phyloP scores from a whole-genome alignment of 2,797 vertebrate genomes.

The Knipowitschia caucasica region DNA sequence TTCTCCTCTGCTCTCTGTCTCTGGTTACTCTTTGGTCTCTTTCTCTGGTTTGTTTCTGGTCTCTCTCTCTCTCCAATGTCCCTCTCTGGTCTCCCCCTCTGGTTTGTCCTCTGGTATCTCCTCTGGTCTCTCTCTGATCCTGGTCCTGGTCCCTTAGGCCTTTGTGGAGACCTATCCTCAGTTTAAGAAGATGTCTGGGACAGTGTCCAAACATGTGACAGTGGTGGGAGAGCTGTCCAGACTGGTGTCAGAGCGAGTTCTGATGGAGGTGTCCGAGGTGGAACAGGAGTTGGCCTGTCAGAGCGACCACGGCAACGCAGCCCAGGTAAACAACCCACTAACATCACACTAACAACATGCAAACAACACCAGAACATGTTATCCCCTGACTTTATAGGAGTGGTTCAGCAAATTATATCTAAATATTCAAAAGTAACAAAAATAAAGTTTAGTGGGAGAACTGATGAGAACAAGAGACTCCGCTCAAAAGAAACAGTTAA shows the following conservation, averaged over 20 bases:
- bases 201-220: slow-evolving; percentile 94
- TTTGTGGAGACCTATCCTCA: slow-evolving; percentile 98
- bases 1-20: background rate
- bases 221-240: slow-evolving; percentile 94
- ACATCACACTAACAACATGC: background rate
- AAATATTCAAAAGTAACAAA: too few relatives aligned
- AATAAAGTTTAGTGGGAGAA: too few relatives aligned
- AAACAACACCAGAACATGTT: background rate
- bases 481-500: too few relatives aligned
- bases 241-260: slow-evolving; percentile 84
- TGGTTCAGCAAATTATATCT: too few relatives aligned
- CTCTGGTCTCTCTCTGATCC: too few relatives aligned
- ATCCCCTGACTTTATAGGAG: too few relatives aligned
- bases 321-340: slow-evolving; percentile 80
- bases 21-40: background rate
- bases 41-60: background rate
- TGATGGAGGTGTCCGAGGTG: slow-evolving; percentile 94
- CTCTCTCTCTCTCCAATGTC: background rate
- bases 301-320: slow-evolving; percentile 89
- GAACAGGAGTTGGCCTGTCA: slow-evolving; percentile 96
- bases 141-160: slow-evolving; percentile 70
- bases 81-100: background rate
- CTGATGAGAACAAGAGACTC: too few relatives aligned
- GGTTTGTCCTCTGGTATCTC: too few relatives aligned
- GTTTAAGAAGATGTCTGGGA: slow-evolving; percentile 98